These are phyloP conservation scores for Gobio occitaniae DNA, from an alignment of 2,797 vertebrate genomes.

Conservation along the genomic window DNA sequence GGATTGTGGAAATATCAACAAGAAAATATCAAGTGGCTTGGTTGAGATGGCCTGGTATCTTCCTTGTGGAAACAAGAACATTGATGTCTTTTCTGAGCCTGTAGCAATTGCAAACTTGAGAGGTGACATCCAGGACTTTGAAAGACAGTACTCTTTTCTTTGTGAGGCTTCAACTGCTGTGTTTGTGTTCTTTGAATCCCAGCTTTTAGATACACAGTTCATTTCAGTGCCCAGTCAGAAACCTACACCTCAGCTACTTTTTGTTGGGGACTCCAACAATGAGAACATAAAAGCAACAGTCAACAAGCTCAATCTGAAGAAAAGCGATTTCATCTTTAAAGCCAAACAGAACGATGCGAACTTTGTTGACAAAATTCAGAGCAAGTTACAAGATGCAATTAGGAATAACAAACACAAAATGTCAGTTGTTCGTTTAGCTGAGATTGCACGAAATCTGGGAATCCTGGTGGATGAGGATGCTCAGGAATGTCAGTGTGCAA, in stretches of 20 bases:
- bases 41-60: conserved; percentile 74
- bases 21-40: conserved; percentile 63
- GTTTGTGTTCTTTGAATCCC: conserved; percentile 14
- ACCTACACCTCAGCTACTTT: neutral
- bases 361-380: conserved; percentile 17
- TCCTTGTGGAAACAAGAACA: conserved; percentile 62
- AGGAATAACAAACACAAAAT: neutral
- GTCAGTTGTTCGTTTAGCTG: conserved; percentile 63
- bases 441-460: conserved; percentile 41
- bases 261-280: neutral
- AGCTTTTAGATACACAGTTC: neutral
- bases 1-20: conserved; percentile 58
- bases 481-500: conserved; percentile 15
- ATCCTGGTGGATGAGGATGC: conserved; percentile 31
- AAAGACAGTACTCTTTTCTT: conserved; percentile 37
- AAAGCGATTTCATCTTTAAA: neutral
- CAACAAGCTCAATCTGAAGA: neutral
- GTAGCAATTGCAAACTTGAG: conserved; percentile 65
- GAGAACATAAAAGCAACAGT: neutral
- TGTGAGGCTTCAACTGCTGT: conserved; percentile 38
- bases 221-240: neutral
- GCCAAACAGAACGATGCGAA: neutral
- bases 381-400: neutral
- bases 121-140: conserved; percentile 22
- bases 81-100: conserved; percentile 69